Evolutionary conservation across 2,797 vertebrate species (phyloP), one percentile per base, ranked within the genome.

Genomic region (Paedocypris micromegethes): DNA sequence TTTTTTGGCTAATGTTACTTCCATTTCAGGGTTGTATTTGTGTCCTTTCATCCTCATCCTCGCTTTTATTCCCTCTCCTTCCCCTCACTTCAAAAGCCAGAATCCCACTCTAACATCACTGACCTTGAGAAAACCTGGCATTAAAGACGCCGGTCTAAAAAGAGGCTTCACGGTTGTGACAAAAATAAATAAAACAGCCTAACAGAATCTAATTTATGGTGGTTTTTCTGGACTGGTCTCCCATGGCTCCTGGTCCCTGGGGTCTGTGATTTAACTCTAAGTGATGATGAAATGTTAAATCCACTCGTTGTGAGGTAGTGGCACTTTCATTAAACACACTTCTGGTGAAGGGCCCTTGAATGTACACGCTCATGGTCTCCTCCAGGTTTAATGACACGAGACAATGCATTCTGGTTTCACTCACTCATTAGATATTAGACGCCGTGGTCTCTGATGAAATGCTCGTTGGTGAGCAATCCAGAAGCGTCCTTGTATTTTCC

Each of bases 41-140:
- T 75, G 58, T 75, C 58, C 70, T 72, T 77, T 75, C 64, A 75
- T 70, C 23, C 23, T 23, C 63, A 72, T 70, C 59, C 42, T 48
- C 47, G 43, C 47, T 62, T 75, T 78, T 60, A 70, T 74, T 75
- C 46, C 46, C 57, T n/a, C 39, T 9, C 59, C 48, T 58, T 70
- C 60, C 66, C 55, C 64, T 58, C 66, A 66, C 61, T 67, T 70
- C 60, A 52, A 68, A 66, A 72, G 68, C 58, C 46, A 73, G 68
- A 42, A 41, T 58, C 59, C 43, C 53, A 42, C 62, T 65, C 60
- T 72, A 60, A 59, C 49, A 64, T 49, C 53, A 44, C 9, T 77
- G 71, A 75, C 79, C 73, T 78, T 77, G 56, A 54, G 49, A 63
- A 54, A 58, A 72, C 73, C 2, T 59, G 43, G 45, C 46, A 56